phyloP scores from a whole-genome alignment of 2,888 invertebrate species.

The Glaucopsyche alexis region DNA sequence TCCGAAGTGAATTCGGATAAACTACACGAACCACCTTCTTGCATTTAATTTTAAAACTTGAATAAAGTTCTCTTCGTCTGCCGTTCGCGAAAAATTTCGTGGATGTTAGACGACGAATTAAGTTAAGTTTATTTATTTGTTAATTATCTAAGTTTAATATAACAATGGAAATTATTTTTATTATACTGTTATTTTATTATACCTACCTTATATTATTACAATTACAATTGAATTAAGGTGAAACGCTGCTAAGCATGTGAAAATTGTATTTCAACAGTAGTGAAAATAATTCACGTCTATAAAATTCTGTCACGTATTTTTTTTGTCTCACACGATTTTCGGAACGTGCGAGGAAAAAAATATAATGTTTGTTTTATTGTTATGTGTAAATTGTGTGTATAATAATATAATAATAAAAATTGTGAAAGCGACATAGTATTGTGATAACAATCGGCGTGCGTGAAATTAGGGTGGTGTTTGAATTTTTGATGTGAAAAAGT shows the following conservation, averaged over 20 bases:
- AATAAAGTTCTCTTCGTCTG: slow-evolving; percentile 53
- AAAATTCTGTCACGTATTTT: slow-evolving; percentile 4
- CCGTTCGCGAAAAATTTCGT: slow-evolving; percentile 60
- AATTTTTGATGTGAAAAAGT: not conserved
- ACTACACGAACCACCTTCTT: slow-evolving; percentile 29
- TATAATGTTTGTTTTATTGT: not conserved
- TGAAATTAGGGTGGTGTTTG: slow-evolving; percentile 5
- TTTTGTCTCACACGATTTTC: not conserved
- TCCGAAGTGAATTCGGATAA: not conserved
- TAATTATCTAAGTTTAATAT: slow-evolving; percentile 28
- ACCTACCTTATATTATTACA: not conserved
- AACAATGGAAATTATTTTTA: slow-evolving; percentile 30
- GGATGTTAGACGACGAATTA: slow-evolving; percentile 61
- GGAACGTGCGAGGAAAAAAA: slow-evolving; percentile 13
- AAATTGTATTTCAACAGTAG: not conserved
- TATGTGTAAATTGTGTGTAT: not conserved
- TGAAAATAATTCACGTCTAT: slow-evolving; percentile 1
- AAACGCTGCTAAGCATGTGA: not conserved
- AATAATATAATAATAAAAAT: not conserved
- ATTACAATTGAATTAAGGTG: not conserved
- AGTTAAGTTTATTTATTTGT: slow-evolving; percentile 42
- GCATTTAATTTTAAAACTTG: slow-evolving; percentile 35
- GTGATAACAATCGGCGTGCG: not conserved
- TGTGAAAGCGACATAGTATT: not conserved
- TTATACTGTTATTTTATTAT: slow-evolving; percentile 4